Evolutionary conservation across 53 echinoderm and acorn worm genomes (phyloP).

Genomic region (Paracentrotus lividus): DNA sequence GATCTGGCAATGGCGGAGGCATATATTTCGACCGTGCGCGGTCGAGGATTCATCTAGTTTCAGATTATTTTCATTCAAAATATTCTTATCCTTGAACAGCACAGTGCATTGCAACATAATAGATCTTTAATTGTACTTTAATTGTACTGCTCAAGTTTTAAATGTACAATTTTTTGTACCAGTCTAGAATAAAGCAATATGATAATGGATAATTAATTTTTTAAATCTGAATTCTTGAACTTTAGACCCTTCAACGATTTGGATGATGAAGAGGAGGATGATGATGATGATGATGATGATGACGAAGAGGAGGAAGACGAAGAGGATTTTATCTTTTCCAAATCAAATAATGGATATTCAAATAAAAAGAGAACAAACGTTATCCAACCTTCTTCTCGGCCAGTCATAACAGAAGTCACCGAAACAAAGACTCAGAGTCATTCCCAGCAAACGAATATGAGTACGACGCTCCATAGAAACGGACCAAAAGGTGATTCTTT

Average conservation of each 20-base stretch:
- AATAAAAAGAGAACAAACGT: neutral
- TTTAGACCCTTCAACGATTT: neutral
- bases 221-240: neutral
- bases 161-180: no score
- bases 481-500: neutral
- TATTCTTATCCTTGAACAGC: no score
- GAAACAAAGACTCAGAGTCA: neutral
- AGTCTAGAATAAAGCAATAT: no score
- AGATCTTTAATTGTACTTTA: no score
- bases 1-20: no score
- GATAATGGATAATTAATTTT: no score
- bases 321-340: neutral
- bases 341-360: neutral
- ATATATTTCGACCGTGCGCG: no score
- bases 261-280: neutral
- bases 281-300: neutral
- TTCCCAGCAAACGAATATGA: neutral
- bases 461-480: neutral
- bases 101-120: no score
- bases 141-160: no score
- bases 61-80: no score
- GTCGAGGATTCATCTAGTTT: no score
- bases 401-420: conserved; percentile 34
- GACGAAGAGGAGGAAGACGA: neutral
- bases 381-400: neutral